Conservation (phyloP, 1,140 invertebrate species). For the Oscheius sp. region DNA sequence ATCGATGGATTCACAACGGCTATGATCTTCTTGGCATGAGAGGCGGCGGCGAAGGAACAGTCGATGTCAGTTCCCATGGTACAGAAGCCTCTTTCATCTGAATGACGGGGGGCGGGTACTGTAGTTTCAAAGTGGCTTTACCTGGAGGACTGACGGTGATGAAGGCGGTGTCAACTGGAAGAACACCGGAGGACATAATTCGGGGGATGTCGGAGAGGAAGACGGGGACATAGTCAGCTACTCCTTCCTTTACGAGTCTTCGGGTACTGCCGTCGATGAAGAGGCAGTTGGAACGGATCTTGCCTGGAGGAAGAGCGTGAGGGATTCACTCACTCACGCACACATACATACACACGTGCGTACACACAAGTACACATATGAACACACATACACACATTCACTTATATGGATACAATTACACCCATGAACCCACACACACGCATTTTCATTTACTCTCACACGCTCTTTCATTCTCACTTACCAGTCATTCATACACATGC, state of each 20-base stretch:
- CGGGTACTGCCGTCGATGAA: slow-evolving; percentile 44
- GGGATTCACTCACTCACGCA: too few species aligned
- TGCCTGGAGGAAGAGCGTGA: too few species aligned
- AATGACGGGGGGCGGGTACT: too few species aligned
- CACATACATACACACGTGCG: too few species aligned
- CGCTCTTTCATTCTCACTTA: too few species aligned
- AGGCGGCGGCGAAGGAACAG: slow-evolving; percentile 77
- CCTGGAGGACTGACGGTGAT: slow-evolving; percentile 85
- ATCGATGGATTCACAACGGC: slow-evolving; percentile 76
- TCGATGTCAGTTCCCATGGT: slow-evolving; percentile 88
- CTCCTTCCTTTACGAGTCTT: slow-evolving; percentile 45
- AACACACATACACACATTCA: too few species aligned
- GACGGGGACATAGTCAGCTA: slow-evolving; percentile 82
- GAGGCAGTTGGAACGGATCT: slow-evolving; percentile 47
- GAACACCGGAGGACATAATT: slow-evolving; percentile 77
- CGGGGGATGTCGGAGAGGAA: slow-evolving; percentile 86
- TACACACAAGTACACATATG: too few species aligned
- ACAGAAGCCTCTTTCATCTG: slow-evolving; percentile 77
- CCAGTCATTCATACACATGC: too few species aligned
- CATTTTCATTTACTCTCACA: too few species aligned
- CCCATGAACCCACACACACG: too few species aligned
- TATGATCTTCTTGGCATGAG: slow-evolving; percentile 81
- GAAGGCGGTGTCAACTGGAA: slow-evolving; percentile 79
- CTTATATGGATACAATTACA: too few species aligned
- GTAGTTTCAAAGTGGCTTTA: slow-evolving; percentile 38